phyloP scores from a whole-genome alignment of 2,113 vertebrate species.

The Cyanoliseus patagonus region DNA sequence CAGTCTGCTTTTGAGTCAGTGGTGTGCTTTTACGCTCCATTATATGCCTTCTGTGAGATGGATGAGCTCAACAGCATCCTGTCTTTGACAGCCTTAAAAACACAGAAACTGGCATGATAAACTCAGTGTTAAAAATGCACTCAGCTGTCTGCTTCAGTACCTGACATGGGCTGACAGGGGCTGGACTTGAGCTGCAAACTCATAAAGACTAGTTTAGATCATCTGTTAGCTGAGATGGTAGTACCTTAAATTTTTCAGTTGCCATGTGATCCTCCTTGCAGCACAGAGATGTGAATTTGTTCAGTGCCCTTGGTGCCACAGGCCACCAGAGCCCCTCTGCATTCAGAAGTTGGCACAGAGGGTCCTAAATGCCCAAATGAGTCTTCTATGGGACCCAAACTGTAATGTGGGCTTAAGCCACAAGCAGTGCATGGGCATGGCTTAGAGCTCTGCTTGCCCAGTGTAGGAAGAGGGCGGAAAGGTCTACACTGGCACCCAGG shows the following conservation, averaged over 20 bases:
- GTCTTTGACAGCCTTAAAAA: background rate
- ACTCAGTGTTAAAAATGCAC: background rate
- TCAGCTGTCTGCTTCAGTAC: background rate
- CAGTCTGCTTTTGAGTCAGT: slow-evolving; percentile 29
- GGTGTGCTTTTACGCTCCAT: background rate
- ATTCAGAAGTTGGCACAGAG: background rate
- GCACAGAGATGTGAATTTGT: rapidly evolving
- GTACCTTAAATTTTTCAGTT: background rate
- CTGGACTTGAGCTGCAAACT: background rate
- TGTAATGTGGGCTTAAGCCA: rapidly evolving
- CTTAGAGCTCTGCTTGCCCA: background rate
- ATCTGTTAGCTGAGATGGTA: background rate
- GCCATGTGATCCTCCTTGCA: background rate
- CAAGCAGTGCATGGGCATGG: background rate
- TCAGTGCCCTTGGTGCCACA: rapidly evolving
- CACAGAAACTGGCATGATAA: background rate
- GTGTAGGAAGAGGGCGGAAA: background rate
- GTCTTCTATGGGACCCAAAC: background rate
- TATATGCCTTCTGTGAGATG: slow-evolving; percentile 7
- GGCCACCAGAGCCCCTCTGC: background rate
- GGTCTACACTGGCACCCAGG: background rate
- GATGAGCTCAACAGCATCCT: background rate
- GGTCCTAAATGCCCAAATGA: background rate
- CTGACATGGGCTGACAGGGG: background rate
- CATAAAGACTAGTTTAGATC: background rate